Conservation (phyloP, 2,888 invertebrate genomes). For the Odontocolon sp. region DNA sequence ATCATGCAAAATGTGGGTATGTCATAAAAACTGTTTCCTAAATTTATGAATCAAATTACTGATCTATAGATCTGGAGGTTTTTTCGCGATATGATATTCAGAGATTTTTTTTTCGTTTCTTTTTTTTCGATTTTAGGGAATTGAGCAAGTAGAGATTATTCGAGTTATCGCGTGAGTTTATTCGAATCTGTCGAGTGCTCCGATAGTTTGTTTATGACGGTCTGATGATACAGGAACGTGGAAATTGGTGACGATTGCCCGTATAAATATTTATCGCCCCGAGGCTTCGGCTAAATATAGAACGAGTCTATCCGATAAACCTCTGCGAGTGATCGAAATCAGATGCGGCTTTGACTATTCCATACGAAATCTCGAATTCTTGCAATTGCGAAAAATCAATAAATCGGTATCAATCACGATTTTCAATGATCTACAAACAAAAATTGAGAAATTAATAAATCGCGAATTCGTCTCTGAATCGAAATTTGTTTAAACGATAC, state of each 20-base stretch:
- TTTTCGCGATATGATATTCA: no score
- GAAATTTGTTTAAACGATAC: constrained; percentile 31
- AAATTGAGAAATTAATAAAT: no score
- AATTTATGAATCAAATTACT: constrained; percentile 18
- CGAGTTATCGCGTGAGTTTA: background rate
- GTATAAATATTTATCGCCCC: constrained; percentile 53
- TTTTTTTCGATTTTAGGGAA: background rate
- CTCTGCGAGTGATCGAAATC: background rate
- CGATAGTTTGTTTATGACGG: constrained; percentile 23
- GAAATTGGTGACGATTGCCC: constrained; percentile 18
- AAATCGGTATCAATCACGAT: no score
- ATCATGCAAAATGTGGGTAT: constrained; percentile 52
- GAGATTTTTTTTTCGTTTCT: no score
- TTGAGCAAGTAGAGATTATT: background rate
- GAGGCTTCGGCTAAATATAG: constrained; percentile 40
- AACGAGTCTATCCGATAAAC: constrained; percentile 32
- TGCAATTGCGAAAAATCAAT: no score
- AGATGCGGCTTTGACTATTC: background rate
- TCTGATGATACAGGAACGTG: constrained; percentile 25
- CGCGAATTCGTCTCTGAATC: background rate
- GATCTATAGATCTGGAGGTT: background rate
- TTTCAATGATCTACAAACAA: no score
- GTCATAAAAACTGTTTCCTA: constrained; percentile 17
- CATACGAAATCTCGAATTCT: background rate
- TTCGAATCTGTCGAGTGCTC: constrained; percentile 17